Evolutionary conservation across 2,797 vertebrate species (phyloP).

Genomic region (Enteromius unitaeniatus): DNA sequence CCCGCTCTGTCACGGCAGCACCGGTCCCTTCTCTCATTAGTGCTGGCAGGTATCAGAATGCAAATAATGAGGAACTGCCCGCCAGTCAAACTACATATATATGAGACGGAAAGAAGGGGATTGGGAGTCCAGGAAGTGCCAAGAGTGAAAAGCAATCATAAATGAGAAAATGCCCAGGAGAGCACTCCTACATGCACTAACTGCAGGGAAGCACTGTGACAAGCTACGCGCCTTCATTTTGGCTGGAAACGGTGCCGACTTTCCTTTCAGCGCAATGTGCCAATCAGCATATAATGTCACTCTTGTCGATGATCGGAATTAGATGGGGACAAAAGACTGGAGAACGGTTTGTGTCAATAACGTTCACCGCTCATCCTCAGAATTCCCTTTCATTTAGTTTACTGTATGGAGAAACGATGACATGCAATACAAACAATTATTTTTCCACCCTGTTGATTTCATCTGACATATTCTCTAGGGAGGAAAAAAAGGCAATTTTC

Average conservation of each 20-base stretch:
- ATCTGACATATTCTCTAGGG: constrained; percentile 47
- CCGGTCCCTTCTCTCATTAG: constrained; percentile 82
- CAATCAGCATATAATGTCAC: constrained; percentile 66
- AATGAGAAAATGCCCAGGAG: constrained; percentile 75
- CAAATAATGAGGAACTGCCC: constrained; percentile 84
- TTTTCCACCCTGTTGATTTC: constrained; percentile 54
- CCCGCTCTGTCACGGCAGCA: constrained; percentile 72
- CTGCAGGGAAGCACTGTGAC: constrained; percentile 61
- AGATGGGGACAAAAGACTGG: constrained; percentile 53
- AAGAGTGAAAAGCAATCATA: constrained; percentile 72
- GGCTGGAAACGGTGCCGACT: constrained; percentile 65
- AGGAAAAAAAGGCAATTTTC: constrained; percentile 48
- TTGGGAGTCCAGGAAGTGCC: constrained; percentile 56
- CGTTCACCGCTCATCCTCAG: constrained; percentile 21
- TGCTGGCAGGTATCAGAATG: constrained; percentile 82
- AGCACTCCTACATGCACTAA: constrained; percentile 62
- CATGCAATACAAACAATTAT: constrained; percentile 52
- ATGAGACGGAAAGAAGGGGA: constrained; percentile 62
- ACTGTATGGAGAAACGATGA: constrained; percentile 35
- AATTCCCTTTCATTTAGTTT: constrained; percentile 37
- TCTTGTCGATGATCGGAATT: constrained; percentile 56
- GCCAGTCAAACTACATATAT: constrained; percentile 77
- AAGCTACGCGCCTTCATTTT: constrained; percentile 70
- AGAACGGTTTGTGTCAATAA: constrained; percentile 49
- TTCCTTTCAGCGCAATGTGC: constrained; percentile 59